Base-by-base conservation (phyloP, 2,888 invertebrate species). In the Ichneumoninae sp. region DNA sequence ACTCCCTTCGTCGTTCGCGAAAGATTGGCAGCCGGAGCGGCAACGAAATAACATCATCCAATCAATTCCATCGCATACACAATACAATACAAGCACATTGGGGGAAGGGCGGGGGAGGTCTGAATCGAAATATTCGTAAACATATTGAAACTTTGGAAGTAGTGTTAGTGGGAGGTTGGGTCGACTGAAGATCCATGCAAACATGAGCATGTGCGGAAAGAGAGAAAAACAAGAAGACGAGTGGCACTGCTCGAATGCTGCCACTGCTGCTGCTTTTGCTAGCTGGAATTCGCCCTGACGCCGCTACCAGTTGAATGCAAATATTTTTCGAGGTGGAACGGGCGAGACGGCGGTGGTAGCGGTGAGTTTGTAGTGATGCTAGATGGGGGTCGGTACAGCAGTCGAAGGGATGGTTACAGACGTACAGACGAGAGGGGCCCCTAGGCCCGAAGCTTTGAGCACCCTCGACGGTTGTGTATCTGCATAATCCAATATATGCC, bases 401-500 rank as follows among this genome's bases (percentile, higher is more conserved):
- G 60, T 33, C 81, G 47, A 54, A 83, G 81, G 81, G 81, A 83
- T 85, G 83, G 81, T 73, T 78, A 81, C 40, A 63, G 77, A 81
- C 69, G 65, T 77, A 80, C 22, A 57, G 74, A 68, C 44, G 60
- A 30, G 13, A 63, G 80, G 60, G 47, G 65, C 50, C 54, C 76
- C 78, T 82, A 74, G 79, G 81, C 88, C 79, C 85, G 88, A 87
- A 87, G 88, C 85, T 88, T 81, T 81, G 81, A 87, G 85, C 87
- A 85, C 88, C 87, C 86, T 87, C 83, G 83, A 77, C 87, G 83
- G 83, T 83, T 86, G 83, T 78, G 83, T 89, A 90, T 91, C 92
- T 90, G 89, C 91, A 91, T 92, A 92, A 92, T 92, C 91, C 92
- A 91, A 91, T 92, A 91, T 91, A 89, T 88, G 89, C 87, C 83